Evolutionary conservation across 2,888 invertebrate species (phyloP).

Genomic region (Aelia acuminata): DNA sequence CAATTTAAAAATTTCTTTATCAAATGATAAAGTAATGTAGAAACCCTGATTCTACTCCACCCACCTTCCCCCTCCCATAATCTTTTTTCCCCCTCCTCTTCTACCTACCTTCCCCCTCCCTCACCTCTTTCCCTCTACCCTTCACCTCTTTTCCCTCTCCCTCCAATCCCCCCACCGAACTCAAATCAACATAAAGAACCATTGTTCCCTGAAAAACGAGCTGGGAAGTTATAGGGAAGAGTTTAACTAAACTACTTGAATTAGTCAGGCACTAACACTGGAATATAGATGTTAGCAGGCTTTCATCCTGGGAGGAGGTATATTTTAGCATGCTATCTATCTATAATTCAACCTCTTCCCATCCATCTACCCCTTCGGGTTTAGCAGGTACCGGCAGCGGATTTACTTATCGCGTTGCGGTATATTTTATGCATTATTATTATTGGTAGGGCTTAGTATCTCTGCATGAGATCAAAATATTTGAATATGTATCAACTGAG

Average conservation of each 20-base stretch:
- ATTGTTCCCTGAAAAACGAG: background rate
- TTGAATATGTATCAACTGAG: background rate
- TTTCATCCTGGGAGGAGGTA: background rate
- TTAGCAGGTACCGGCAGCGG: background rate
- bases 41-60: too few species aligned
- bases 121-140: too few species aligned
- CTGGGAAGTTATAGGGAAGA: background rate
- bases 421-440: background rate
- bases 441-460: background rate
- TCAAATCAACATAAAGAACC: too few species aligned
- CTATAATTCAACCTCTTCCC: background rate
- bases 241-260: background rate
- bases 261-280: background rate
- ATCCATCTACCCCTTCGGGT: background rate
- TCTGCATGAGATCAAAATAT: background rate
- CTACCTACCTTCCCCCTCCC: too few species aligned
- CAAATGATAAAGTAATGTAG: too few species aligned
- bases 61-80: too few species aligned
- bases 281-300: background rate
- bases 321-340: background rate
- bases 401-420: background rate
- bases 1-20: too few species aligned
- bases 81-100: too few species aligned
- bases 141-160: too few species aligned
- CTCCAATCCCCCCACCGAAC: too few species aligned